These are phyloP conservation scores for Gallinago stenura DNA, from an alignment of 2,797 vertebrate species.

Conservation along the genomic window DNA sequence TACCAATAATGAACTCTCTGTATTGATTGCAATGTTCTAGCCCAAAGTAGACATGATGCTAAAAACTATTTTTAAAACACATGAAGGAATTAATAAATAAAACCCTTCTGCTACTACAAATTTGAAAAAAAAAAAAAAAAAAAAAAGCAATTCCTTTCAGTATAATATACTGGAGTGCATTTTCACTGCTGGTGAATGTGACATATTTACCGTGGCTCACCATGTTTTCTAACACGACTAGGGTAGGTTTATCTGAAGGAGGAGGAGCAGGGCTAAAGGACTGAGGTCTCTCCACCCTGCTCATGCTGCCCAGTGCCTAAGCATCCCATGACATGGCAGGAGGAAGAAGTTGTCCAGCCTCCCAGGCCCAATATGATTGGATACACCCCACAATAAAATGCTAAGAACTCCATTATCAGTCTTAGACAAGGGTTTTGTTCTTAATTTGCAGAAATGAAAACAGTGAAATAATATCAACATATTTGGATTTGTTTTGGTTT, in stretches of 20 bases:
- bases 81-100: background rate
- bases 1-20: background rate
- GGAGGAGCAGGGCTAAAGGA: background rate
- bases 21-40: background rate
- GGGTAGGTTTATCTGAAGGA: background rate
- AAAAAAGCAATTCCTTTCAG: background rate
- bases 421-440: background rate
- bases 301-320: background rate
- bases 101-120: slow-evolving; percentile 3
- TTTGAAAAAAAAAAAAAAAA: background rate
- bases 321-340: background rate
- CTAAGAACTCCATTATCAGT: background rate
- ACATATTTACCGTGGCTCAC: background rate
- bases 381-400: background rate
- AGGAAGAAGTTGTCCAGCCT: background rate
- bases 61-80: slow-evolving; percentile 14
- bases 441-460: background rate
- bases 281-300: background rate
- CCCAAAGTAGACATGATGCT: background rate
- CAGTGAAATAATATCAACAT: background rate
- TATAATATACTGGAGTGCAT: background rate
- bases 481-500: background rate
- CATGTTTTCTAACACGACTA: background rate
- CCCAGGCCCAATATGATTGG: background rate
- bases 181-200: background rate